Evolutionary conservation across 2,888 invertebrate species (phyloP), one percentile per base, ranked within the genome.

Genomic region (Drosophila algonquin): DNA sequence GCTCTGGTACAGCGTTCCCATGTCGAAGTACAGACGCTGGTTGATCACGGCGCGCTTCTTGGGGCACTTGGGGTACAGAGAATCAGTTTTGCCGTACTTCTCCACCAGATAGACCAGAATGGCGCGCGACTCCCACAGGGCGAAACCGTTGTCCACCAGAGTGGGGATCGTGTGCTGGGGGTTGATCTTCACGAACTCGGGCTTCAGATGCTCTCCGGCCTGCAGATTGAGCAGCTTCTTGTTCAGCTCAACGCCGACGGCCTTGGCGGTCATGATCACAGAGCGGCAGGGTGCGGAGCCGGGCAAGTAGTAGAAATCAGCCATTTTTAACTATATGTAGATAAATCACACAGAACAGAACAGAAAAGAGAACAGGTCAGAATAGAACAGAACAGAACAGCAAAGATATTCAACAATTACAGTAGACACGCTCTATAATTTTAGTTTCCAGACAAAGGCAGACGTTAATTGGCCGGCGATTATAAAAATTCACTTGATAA

Each of bases 101-200:
- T 95, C 95, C 40, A 94, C 95, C 89, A 98, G 93, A 92, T 98
- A 98, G 1, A 94, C 93, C 91, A 95, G 94, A 90, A 97, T 97
- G 75, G 97, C 96, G 51, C 97, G 95, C 55, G 97, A 97, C 93
- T 98, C 98, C 94, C 95, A 96, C 69, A 98, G 91, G 9, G 94
- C 92, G 89, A 97, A 95, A 0, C 96, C 97, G 86, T 96, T 95
- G 92, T 98, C 98, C 73, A 96, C 95, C 63, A 98, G 91, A 0
- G 97, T 97, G 9, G 98, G 98, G 71, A 98, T 94, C 45, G 95
- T 95, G 91, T 97, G 97, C 92, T 97, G 96, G 0, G 97, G 96
- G 91, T 97, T 97, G 50, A 97, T 92, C 93, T 95, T 95, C 48
- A 96, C 0, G 85, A 93, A 96, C 86, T 95, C 96, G 0, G 96